These are phyloP conservation scores for Ditula angustiorana DNA, from an alignment of 2,888 invertebrate genomes.

Conservation along the genomic window DNA sequence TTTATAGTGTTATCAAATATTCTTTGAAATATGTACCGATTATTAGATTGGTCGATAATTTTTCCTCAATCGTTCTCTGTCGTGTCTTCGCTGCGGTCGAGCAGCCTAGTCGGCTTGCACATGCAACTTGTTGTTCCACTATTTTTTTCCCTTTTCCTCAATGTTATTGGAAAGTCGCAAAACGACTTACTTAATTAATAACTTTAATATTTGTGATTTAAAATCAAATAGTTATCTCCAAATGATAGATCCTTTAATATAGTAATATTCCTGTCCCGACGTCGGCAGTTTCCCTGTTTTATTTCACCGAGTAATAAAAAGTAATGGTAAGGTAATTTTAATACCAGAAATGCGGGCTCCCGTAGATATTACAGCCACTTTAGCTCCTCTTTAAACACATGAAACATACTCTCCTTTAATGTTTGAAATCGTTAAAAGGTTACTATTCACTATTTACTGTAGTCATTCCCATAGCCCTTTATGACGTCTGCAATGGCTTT, in stretches of 20 bases:
- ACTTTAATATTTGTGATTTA: background rate
- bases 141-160: constrained; percentile 20
- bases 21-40: background rate
- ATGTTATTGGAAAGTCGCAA: constrained; percentile 23
- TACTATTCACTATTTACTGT: constrained; percentile 18
- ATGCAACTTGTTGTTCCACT: constrained; percentile 41
- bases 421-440: constrained; percentile 46
- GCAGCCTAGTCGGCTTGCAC: constrained; percentile 37
- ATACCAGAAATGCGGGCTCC: constrained; percentile 42
- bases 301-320: constrained; percentile 19
- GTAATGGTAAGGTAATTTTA: constrained; percentile 23
- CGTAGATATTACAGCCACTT: constrained; percentile 42
- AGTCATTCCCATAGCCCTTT: constrained; percentile 20
- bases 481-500: constrained; percentile 37
- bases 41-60: constrained; percentile 40
- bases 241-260: background rate
- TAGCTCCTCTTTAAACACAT: constrained; percentile 47
- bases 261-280: background rate
- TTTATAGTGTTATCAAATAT: background rate
- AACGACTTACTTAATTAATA: background rate
- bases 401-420: constrained; percentile 48
- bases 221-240: too few species aligned
- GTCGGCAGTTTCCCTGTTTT: background rate
- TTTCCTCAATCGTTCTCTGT: constrained; percentile 70
- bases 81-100: constrained; percentile 44